Base-by-base conservation (phyloP, 2,888 invertebrate species). In the Drosophila melanocephala region DNA sequence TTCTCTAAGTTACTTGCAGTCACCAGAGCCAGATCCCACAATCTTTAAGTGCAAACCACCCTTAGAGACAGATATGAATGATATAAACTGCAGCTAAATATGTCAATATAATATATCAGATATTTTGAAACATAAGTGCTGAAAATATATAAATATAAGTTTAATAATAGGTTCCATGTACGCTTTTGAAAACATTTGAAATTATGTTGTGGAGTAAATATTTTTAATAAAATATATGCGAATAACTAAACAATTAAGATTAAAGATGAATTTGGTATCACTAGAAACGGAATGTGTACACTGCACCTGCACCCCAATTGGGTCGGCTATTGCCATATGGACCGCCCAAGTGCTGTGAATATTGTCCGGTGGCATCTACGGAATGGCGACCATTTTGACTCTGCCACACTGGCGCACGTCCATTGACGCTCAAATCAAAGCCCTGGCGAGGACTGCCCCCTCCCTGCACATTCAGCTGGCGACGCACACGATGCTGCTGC, bases 291-390 rank as follows among this genome's bases (percentile, higher is more conserved):
- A 56, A 89, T 12, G 84, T 84, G 35, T 84, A 89, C 5, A 22
- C 32, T 1, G 67, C 89, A 0, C 89, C 84, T 6, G 73, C 84
- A 7, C 91, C 83, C 53, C 52, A 64, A 74, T 84, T 80, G n/a
- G 92, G 83, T 2, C 68, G 83, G 50, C 91, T 91, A 44, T 86
- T 93, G 66, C 93, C 93, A 67, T 87, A 92, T 12, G 89, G 93
- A 47, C 92, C 93, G n/a, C 93, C 93, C 44, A 92, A 69, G 62
- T 93, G 93, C 68, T 92, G 92, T 0, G 82, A 79, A 44, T 92
- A 91, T 22, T 88, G 84, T 0, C 79, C 92, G 2, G 87, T 85
- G 3, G 79, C 93, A 63, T 91, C 91, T 3, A 92, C 2, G 0
- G 86, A 84, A 60, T 92, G 93, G 6, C 87, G 81, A 22, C 84